A percentile compares a stretch with the other conserved stretches of the same genome.
Evolutionary conservation across 2,888 invertebrate genomes (phyloP).

Genomic region (Enoplolaimus lenunculus): DNA sequence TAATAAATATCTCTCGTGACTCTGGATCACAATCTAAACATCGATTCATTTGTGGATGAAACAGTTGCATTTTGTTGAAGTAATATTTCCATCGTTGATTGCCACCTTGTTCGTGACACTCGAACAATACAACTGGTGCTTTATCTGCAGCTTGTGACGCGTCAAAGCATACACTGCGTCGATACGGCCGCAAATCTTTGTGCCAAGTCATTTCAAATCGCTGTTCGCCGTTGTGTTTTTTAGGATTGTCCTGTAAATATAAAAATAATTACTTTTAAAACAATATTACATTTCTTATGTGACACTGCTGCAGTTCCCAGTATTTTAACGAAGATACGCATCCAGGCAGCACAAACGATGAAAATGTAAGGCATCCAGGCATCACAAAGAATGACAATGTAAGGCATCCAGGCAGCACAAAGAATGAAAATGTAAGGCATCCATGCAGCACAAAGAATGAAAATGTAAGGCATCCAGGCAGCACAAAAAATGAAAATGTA

Average conservation of each 20-base stretch:
- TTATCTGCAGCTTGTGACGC: slow-evolving; percentile 53
- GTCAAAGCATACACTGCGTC: slow-evolving; percentile 65
- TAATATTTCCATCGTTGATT: slow-evolving; percentile 78
- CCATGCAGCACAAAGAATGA: no score
- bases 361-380: no score
- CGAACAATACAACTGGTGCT: slow-evolving; percentile 60
- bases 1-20: slow-evolving; percentile 55
- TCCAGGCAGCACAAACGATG: no score
- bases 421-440: no score
- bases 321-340: no score
- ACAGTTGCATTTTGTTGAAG: slow-evolving; percentile 51
- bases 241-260: not conserved
- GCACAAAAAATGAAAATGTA: no score
- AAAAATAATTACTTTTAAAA: no score
- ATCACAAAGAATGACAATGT: no score
- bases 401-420: no score
- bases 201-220: slow-evolving; percentile 54
- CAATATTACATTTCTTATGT: no score
- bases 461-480: no score
- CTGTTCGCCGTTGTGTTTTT: slow-evolving; percentile 50
- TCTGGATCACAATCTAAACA: slow-evolving; percentile 62
- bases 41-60: slow-evolving; percentile 58
- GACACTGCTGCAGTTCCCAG: no score
- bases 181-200: slow-evolving; percentile 57
- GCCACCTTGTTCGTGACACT: slow-evolving; percentile 71